These are phyloP conservation scores for Probosciger aterrimus DNA, from an alignment of 2,113 vertebrate species.

Conservation along the genomic window DNA sequence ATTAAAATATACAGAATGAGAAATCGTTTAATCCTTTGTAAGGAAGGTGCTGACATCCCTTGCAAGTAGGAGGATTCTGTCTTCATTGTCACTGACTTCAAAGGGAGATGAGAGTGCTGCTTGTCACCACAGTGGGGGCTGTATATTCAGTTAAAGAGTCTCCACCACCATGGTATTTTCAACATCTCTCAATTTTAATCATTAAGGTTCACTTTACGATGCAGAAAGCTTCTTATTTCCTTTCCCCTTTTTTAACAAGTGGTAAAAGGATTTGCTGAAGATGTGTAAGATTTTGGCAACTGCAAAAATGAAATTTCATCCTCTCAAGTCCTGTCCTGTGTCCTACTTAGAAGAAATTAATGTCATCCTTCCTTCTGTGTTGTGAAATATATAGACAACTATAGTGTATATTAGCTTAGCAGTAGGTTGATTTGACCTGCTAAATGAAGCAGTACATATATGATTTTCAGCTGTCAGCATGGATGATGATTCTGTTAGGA, in stretches of 20 bases:
- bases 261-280: neutral
- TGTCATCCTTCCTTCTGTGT: neutral
- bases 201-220: neutral
- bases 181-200: neutral
- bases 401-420: neutral
- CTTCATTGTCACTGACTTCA: neutral
- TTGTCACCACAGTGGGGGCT: neutral
- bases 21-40: neutral
- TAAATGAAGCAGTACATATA: neutral
- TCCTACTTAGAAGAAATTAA: neutral
- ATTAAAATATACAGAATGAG: neutral
- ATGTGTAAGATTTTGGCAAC: neutral
- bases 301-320: neutral
- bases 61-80: neutral
- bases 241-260: neutral
- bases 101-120: neutral
- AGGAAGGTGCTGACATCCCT: neutral
- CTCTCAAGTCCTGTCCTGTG: neutral
- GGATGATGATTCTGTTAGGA: neutral
- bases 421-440: neutral
- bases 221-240: neutral
- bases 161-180: constrained; percentile 16
- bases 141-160: neutral
- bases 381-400: neutral
- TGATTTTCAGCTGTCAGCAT: neutral